Percentiles rank a stretch among this genome's conserved stretches.
These are phyloP conservation scores for Bovichtus variegatus DNA, from an alignment of 2,797 vertebrate genomes.

Conservation along the genomic window DNA sequence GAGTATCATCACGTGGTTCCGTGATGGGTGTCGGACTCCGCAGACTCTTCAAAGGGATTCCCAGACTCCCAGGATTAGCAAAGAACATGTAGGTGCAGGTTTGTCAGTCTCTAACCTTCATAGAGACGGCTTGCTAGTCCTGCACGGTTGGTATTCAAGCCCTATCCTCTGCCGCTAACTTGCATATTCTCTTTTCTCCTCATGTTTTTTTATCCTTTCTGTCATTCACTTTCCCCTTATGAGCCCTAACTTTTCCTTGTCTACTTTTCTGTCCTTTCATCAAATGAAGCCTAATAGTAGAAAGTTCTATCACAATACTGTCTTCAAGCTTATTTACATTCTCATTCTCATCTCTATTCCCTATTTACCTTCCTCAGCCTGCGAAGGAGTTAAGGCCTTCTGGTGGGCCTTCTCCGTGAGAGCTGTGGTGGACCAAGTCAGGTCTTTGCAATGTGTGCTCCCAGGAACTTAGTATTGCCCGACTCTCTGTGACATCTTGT, in stretches of 20 bases:
- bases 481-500: no score
- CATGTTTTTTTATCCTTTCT: not conserved
- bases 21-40: not conserved
- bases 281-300: not conserved
- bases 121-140: not conserved
- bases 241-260: not conserved
- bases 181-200: slow-evolving; percentile 19
- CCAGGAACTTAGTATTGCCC: no score
- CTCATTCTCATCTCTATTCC: no score
- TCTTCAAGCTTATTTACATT: not conserved
- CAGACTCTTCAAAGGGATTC: not conserved
- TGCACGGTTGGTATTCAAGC: slow-evolving; percentile 18
- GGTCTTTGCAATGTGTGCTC: no score
- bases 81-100: not conserved
- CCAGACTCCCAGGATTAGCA: not conserved
- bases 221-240: slow-evolving; percentile 5
- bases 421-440: no score
- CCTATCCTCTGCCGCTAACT: not conserved
- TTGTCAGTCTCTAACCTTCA: slow-evolving; percentile 4
- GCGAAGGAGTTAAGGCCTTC: no score
- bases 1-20: not conserved
- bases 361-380: no score
- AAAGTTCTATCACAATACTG: no score
- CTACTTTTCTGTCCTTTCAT: not conserved
- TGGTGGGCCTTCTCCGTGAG: no score